Conservation (phyloP, 2,888 invertebrate genomes). For the Deilephila elpenor region DNA sequence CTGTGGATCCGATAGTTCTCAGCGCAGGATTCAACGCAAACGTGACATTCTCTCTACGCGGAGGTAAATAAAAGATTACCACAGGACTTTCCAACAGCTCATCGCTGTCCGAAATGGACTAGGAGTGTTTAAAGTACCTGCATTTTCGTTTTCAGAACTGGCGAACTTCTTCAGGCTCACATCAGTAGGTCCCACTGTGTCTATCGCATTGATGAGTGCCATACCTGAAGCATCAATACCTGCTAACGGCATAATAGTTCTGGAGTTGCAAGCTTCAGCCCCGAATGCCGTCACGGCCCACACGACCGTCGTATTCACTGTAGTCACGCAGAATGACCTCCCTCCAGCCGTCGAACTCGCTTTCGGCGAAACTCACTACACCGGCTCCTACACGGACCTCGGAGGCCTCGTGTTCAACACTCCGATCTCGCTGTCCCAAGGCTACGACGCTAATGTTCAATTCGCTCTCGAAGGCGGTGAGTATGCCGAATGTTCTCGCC, state of each 20-base stretch:
- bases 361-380: conserved; percentile 37
- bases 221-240: conserved; percentile 41
- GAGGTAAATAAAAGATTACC: neutral
- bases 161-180: conserved; percentile 5
- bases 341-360: conserved; percentile 43
- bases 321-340: conserved; percentile 18
- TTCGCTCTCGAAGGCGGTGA: conserved; percentile 39
- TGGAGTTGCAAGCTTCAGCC: conserved; percentile 14
- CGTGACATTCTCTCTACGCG: conserved; percentile 27
- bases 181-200: conserved; percentile 34
- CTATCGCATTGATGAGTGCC: conserved; percentile 29
- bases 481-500: neutral
- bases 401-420: conserved; percentile 33
- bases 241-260: conserved; percentile 28
- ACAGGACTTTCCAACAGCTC: neutral
- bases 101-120: neutral
- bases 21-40: conserved; percentile 43
- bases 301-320: conserved; percentile 33
- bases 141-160: neutral
- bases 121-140: neutral
- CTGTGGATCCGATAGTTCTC: conserved; percentile 45
- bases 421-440: conserved; percentile 34
- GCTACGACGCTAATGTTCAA: conserved; percentile 35
- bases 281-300: conserved; percentile 30
- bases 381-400: conserved; percentile 41